Percentiles rank a stretch among this genome's conserved stretches.
Conservation (phyloP, 1,140 invertebrate species). For the Chironomus tepperi region DNA sequence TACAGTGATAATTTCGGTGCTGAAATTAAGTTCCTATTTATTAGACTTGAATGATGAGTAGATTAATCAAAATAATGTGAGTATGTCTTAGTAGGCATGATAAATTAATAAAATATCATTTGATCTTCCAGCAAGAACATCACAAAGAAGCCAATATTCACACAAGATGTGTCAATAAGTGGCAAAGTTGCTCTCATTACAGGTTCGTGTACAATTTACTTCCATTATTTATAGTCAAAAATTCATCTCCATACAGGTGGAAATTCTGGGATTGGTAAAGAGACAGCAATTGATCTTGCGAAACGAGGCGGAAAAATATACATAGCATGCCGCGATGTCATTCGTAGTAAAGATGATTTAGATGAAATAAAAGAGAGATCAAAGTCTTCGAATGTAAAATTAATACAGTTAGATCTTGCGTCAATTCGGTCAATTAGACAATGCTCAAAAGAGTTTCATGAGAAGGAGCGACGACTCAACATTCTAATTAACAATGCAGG, state of each 20-base stretch:
- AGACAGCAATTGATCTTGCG: conserved; percentile 69
- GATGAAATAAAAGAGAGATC: conserved; percentile 42
- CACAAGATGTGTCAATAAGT: conserved; percentile 37
- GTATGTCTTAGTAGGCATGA: too few species aligned
- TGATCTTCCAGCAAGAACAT: background rate
- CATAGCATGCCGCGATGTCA: conserved; percentile 77
- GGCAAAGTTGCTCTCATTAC: conserved; percentile 63
- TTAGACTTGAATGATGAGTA: background rate
- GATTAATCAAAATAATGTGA: background rate
- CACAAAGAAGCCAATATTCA: background rate
- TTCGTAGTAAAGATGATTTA: conserved; percentile 54
- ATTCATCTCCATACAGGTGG: conserved; percentile 57
- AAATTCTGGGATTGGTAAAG: conserved; percentile 85
- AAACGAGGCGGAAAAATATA: conserved; percentile 67
- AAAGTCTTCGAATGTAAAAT: conserved; percentile 40
- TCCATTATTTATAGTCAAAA: background rate
- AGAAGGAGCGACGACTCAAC: conserved; percentile 58
- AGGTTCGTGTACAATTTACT: conserved; percentile 42
- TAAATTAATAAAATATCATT: background rate
- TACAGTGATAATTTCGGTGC: background rate
- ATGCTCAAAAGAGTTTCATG: conserved; percentile 36
- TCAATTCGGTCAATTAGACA: conserved; percentile 6
- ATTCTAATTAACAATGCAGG: conserved; percentile 89
- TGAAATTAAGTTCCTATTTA: background rate
- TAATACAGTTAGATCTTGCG: background rate